A percentile compares a stretch with the other conserved stretches of the same genome.
These are phyloP conservation scores for Furcifer pardalis DNA, from an alignment of 2,797 vertebrate species.

Conservation along the genomic window DNA sequence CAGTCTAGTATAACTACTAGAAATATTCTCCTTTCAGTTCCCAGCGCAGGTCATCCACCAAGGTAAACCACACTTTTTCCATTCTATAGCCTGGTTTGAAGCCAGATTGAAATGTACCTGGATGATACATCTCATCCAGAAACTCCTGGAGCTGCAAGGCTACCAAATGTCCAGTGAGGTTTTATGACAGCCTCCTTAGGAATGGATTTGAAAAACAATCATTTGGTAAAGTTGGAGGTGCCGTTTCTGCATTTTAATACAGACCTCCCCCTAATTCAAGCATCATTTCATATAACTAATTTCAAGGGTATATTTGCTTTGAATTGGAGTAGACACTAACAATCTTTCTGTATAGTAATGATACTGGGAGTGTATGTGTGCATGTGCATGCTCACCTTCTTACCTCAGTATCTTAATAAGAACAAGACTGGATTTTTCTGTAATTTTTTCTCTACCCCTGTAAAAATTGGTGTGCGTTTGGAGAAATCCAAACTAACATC, in stretches of 20 bases:
- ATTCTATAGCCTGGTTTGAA: too few relatives aligned
- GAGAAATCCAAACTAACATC: background rate
- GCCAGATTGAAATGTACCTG: too few relatives aligned
- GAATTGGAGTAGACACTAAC: background rate
- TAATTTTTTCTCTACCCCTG: background rate
- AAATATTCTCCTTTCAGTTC: too few relatives aligned
- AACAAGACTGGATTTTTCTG: background rate
- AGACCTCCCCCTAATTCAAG: background rate
- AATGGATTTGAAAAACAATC: background rate
- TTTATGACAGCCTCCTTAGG: background rate
- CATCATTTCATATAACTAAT: background rate
- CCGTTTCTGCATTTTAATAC: background rate
- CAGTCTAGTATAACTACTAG: too few relatives aligned
- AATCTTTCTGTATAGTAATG: background rate
- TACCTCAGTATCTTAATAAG: background rate
- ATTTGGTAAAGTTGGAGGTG: background rate
- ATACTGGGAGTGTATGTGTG: background rate
- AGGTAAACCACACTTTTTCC: too few relatives aligned
- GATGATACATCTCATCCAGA: too few relatives aligned
- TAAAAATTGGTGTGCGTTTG: background rate
- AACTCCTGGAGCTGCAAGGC: too few relatives aligned
- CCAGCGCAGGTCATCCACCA: too few relatives aligned
- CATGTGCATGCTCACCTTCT: background rate
- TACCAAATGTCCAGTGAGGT: background rate
- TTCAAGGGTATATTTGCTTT: background rate